phyloP scores from a whole-genome alignment of 1,140 invertebrate genomes.

The Leptinotarsa undecemlineata region DNA sequence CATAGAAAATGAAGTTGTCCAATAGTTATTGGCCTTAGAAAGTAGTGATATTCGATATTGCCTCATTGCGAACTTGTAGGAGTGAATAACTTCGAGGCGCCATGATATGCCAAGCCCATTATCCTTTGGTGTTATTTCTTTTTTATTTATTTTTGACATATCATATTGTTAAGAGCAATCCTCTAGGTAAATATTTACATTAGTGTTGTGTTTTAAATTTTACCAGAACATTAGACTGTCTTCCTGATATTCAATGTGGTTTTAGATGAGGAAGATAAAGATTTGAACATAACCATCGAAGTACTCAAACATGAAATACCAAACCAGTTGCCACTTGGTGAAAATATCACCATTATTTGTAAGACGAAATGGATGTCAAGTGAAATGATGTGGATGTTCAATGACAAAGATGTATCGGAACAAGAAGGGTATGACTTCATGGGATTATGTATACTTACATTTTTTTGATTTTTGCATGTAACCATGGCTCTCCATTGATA shows the following conservation, averaged over 20 bases:
- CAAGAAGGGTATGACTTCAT: conserved; percentile 50
- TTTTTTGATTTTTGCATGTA: too few relatives aligned
- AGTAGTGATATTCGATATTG: conserved; percentile 39
- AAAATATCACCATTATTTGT: conserved; percentile 58
- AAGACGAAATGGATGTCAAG: conserved; percentile 52
- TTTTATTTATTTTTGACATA: conserved; percentile 45
- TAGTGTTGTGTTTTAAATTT: neutral
- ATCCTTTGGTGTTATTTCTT: conserved; percentile 43
- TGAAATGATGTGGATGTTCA: conserved; percentile 55
- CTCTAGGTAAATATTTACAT: conserved; percentile 41
- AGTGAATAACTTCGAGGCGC: conserved; percentile 42
- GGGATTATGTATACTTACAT: too few relatives aligned
- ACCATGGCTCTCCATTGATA: too few relatives aligned
- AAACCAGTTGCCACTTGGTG: conserved; percentile 50
- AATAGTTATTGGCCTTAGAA: conserved; percentile 34
- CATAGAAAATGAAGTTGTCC: conserved; percentile 41
- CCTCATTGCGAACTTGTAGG: conserved; percentile 34
- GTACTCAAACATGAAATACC: conserved; percentile 47
- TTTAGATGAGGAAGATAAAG: conserved; percentile 44
- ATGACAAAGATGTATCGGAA: conserved; percentile 56
- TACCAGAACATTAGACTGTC: neutral
- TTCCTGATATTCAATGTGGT: neutral
- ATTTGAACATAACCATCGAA: conserved; percentile 44
- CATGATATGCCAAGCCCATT: conserved; percentile 55
- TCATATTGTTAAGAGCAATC: conserved; percentile 40